Evolutionary conservation across 2,888 invertebrate species (phyloP), one percentile per base, ranked within the genome.

Genomic region (Trissolcus brochymenae): DNA sequence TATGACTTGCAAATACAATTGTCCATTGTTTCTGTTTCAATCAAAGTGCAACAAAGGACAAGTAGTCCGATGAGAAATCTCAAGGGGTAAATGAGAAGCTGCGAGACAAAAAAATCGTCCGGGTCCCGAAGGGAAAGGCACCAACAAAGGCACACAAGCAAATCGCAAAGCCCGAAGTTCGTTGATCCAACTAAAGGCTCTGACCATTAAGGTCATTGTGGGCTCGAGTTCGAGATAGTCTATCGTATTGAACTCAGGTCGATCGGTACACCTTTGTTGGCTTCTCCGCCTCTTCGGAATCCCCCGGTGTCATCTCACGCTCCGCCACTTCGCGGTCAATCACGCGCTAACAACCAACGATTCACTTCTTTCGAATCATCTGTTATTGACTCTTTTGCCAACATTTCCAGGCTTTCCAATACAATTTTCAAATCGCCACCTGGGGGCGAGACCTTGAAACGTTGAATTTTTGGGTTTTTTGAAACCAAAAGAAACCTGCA

Each of bases 201-300:
- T 79, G 80, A 78, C 77, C 76, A 76, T 79, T 81, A 81, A 82
- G 83, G 82, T 83, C 83, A 81, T 64, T 76, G 78, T 70, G 80
- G 25, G 79, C 78, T 76, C 70, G 71, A 78, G 76, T 65, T 78
- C 76, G 78, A 79, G 78, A 80, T 79, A 75, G 75, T 67, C 67
- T 78, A 78, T 79, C 76, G 78, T 73, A 82, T 79, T 80, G 78
- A 81, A 79, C 83, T 80, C 77, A 71, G 82, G 82, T 82, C 82
- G 80, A 77, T 78, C 80, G 80, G 76, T 80, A 78, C 73, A 76
- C 54, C 76, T 76, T 78, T 80, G 79, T 78, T 73, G 60, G 68
- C 62, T 78, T 71, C 71, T 65, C 76, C 66, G 60, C 67, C 56
- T 57, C 68, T 62, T 53, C 73, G 72, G 62, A 73, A 75, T 11